phyloP scores from a whole-genome alignment of 2,888 invertebrate genomes.

The Zelleria hepariella region DNA sequence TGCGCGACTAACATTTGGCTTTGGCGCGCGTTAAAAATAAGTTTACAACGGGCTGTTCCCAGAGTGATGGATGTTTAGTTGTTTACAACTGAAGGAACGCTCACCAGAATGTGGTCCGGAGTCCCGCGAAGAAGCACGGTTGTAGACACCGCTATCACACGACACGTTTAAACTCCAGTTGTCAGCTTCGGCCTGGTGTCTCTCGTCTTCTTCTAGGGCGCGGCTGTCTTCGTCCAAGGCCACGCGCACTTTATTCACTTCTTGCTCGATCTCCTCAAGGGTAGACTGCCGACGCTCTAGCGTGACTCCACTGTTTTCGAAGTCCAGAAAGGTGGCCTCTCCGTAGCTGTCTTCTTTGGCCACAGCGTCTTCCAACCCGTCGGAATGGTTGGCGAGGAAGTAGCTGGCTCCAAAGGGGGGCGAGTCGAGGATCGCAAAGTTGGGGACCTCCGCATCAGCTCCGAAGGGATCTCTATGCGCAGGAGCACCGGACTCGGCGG shows the following conservation, averaged over 20 bases:
- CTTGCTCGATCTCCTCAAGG: slow-evolving; percentile 62
- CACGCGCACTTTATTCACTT: slow-evolving; percentile 63
- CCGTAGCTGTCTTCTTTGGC: slow-evolving; percentile 57
- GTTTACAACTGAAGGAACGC: slow-evolving; percentile 18
- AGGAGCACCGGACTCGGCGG: slow-evolving; percentile 64
- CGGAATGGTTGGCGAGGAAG: slow-evolving; percentile 31
- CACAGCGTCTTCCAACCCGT: slow-evolving; percentile 34
- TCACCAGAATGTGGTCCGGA: slow-evolving; percentile 68
- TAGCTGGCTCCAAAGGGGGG: slow-evolving; percentile 39
- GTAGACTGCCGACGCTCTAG: slow-evolving; percentile 50
- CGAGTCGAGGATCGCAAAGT: slow-evolving; percentile 40
- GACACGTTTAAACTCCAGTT: slow-evolving; percentile 70
- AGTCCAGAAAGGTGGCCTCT: slow-evolving; percentile 62
- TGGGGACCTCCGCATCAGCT: slow-evolving; percentile 19
- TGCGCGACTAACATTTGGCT: neutral
- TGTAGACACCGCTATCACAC: slow-evolving; percentile 73
- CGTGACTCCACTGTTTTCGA: slow-evolving; percentile 46
- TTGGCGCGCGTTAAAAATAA: neutral
- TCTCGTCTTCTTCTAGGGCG: slow-evolving; percentile 61
- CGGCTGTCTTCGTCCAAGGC: slow-evolving; percentile 64
- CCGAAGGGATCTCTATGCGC: slow-evolving; percentile 39
- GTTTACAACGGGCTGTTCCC: neutral
- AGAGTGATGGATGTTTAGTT: neutral
- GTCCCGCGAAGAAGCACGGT: slow-evolving; percentile 69
- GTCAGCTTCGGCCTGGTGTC: slow-evolving; percentile 58